Evolutionary conservation across 2,113 vertebrate species (phyloP).

Genomic region (Pedionomus torquatus): DNA sequence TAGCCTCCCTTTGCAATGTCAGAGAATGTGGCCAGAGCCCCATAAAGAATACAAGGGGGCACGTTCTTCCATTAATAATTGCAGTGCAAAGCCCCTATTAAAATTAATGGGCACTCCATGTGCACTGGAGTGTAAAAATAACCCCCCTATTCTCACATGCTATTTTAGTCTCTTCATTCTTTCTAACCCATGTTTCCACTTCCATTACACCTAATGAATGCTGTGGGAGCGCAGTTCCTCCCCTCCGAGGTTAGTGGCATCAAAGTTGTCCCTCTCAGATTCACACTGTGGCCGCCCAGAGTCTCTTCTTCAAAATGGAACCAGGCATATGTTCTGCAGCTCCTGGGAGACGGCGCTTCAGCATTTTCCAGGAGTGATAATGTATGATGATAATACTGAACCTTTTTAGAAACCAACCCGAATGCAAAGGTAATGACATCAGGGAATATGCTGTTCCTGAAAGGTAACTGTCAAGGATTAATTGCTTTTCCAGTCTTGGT

Average conservation of each 20-base stretch:
- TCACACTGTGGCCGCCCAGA: background rate
- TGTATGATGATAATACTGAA: background rate
- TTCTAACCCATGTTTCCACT: conserved; percentile 52
- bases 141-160: conserved; percentile 49
- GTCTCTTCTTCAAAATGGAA: conserved; percentile 29
- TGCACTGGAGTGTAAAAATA: conserved; percentile 56
- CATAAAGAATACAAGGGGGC: background rate
- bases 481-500: conserved; percentile 1
- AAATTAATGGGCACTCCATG: conserved; percentile 70
- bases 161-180: conserved; percentile 54
- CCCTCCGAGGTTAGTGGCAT: background rate
- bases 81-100: conserved; percentile 63
- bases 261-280: conserved; percentile 30
- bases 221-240: background rate
- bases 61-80: conserved; percentile 50
- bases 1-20: conserved; percentile 13
- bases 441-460: background rate
- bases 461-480: background rate
- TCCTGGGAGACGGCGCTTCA: background rate
- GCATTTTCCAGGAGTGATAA: background rate
- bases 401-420: background rate
- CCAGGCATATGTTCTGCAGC: background rate
- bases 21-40: background rate
- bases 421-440: background rate
- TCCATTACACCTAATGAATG: conserved; percentile 66